phyloP scores from a whole-genome alignment of 92 coral and sea anemone species.

The Zoanthus gigantus region DNA sequence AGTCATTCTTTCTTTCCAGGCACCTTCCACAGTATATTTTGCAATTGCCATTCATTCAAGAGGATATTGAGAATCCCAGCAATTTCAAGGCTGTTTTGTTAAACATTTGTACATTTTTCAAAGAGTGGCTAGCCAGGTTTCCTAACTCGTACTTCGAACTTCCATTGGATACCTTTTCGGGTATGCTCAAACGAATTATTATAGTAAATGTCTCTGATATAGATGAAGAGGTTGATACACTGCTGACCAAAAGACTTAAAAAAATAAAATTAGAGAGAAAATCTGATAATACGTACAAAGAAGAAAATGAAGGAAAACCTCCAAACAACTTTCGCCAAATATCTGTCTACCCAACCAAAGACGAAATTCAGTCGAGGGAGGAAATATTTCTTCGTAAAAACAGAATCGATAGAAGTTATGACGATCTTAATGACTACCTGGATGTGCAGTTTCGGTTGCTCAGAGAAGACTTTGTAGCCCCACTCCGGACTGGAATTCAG shows the following conservation, averaged over 20 bases:
- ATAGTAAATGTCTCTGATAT: conserved; percentile 45
- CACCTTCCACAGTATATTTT: conserved; percentile 78
- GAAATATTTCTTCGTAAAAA: conserved; percentile 78
- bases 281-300: conserved; percentile 31
- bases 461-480: conserved; percentile 89
- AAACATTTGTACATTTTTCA: conserved; percentile 72
- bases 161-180: conserved; percentile 76
- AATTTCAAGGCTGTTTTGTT: conserved; percentile 53
- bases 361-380: conserved; percentile 69
- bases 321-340: conserved; percentile 83
- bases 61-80: conserved; percentile 56
- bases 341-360: conserved; percentile 71
- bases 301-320: conserved; percentile 70
- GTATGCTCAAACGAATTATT: conserved; percentile 52
- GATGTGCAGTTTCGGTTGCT: conserved; percentile 93
- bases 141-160: conserved; percentile 72
- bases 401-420: conserved; percentile 65
- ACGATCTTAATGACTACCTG: conserved; percentile 81
- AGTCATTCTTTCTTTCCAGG: conserved; percentile 62
- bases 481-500: conserved; percentile 86
- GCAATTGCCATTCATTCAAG: conserved; percentile 70
- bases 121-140: conserved; percentile 76
- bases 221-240: conserved; percentile 50
- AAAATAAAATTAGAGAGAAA: conserved; percentile 61
- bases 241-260: conserved; percentile 63